A percentile compares a stretch with the other conserved stretches of the same genome.
phyloP scores from a whole-genome alignment of 2,797 vertebrate species.

The Florisuga fusca region DNA sequence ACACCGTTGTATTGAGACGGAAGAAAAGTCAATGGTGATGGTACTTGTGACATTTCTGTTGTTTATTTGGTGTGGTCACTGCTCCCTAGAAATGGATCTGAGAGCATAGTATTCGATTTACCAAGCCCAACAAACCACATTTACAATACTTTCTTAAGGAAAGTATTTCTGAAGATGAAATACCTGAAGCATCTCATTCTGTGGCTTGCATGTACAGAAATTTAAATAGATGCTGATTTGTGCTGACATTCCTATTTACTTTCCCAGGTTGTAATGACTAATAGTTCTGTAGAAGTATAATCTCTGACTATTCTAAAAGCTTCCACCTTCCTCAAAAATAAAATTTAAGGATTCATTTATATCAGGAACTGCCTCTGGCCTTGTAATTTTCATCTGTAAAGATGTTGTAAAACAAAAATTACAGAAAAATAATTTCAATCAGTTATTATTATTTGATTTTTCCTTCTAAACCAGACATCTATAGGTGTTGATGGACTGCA shows the following conservation, averaged over 20 bases:
- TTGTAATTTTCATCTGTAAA: not conserved
- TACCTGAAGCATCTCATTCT: not conserved
- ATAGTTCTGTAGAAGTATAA: not conserved
- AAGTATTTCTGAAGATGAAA: not conserved
- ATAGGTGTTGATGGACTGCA: not conserved
- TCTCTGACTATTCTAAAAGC: not conserved
- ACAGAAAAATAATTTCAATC: not conserved
- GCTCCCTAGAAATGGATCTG: not conserved
- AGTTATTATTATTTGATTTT: not conserved
- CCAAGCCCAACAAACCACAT: not conserved
- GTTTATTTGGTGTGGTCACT: not conserved
- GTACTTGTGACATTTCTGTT: not conserved
- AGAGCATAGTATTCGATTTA: not conserved
- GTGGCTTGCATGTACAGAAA: not conserved
- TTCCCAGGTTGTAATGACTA: not conserved
- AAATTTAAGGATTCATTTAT: not conserved
- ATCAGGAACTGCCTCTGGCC: not conserved
- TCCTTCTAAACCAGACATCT: not conserved
- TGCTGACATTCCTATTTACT: constrained; percentile 11
- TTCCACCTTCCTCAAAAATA: not conserved
- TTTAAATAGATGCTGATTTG: constrained; percentile 14
- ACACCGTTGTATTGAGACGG: not conserved
- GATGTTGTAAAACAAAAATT: not conserved
- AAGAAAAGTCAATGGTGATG: not conserved
- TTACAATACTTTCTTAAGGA: not conserved